A percentile compares a stretch with the other conserved stretches of the same genome.
Evolutionary conservation across 2,888 invertebrate genomes (phyloP).

Genomic region (Esperia sulphurella): DNA sequence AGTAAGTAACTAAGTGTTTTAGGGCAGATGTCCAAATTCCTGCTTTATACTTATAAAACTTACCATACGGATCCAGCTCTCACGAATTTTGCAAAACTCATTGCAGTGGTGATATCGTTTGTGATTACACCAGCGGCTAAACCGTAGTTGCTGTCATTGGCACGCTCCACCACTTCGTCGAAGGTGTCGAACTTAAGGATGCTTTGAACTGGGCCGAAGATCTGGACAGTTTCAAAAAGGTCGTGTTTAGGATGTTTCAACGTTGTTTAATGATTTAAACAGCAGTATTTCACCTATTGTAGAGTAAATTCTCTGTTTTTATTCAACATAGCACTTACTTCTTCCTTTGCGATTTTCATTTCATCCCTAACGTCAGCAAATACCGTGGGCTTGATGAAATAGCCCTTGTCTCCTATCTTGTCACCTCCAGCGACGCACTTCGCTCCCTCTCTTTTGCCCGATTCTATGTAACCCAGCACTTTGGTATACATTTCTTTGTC

Average conservation of each 20-base stretch:
- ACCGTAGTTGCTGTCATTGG: conserved; percentile 91
- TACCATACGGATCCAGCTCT: conserved; percentile 91
- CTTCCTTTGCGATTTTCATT: conserved; percentile 89
- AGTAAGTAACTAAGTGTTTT: too few species aligned
- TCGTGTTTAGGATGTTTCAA: background rate
- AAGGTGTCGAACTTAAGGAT: conserved; percentile 90
- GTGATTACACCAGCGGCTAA: conserved; percentile 92
- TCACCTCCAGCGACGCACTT: conserved; percentile 88
- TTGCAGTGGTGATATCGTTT: conserved; percentile 88
- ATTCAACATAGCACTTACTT: conserved; percentile 66
- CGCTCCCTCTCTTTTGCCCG: conserved; percentile 90
- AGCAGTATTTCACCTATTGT: too few species aligned
- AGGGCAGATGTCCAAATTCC: too few species aligned
- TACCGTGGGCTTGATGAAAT: conserved; percentile 88
- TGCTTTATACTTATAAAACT: too few species aligned
- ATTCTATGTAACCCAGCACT: conserved; percentile 86
- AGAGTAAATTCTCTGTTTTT: too few species aligned
- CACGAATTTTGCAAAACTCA: conserved; percentile 87
- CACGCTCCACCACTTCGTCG: conserved; percentile 90
- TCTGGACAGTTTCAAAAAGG: conserved; percentile 71
- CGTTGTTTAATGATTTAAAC: too few species aligned
- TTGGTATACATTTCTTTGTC: conserved; percentile 87
- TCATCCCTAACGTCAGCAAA: conserved; percentile 87
- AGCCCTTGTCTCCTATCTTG: conserved; percentile 83
- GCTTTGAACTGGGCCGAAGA: conserved; percentile 95